Conservation (phyloP, 2,113 vertebrate genomes). For the Nesoenas mayeri region DNA sequence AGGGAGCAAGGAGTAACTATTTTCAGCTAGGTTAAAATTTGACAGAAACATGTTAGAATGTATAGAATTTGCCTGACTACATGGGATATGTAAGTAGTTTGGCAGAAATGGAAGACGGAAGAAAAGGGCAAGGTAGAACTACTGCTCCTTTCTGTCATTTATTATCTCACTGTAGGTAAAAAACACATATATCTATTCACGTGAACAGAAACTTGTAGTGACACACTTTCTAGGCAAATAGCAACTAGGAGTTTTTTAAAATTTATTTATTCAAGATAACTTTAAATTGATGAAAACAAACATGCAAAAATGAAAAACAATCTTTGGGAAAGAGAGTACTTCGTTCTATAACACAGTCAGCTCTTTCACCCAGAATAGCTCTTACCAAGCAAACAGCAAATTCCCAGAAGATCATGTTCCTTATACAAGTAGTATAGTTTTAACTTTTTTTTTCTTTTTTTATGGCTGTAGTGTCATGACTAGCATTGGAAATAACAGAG, state of each 20-base stretch:
- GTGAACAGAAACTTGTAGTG: not conserved
- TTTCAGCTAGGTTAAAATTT: not conserved
- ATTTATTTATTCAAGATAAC: not conserved
- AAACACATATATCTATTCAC: fast-evolving
- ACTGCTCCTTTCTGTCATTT: not conserved
- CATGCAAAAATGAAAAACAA: not conserved
- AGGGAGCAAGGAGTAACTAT: not conserved
- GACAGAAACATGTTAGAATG: not conserved
- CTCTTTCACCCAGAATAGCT: not conserved
- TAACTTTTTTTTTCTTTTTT: not conserved
- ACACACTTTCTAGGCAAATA: not conserved
- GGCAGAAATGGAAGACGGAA: not conserved
- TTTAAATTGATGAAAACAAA: not conserved
- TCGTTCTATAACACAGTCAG: not conserved
- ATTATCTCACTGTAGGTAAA: not conserved
- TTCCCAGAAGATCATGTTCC: not conserved
- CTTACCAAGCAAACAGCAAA: not conserved
- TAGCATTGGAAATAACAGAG: not conserved
- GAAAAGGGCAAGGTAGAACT: not conserved
- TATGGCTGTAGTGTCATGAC: not conserved
- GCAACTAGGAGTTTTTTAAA: not conserved
- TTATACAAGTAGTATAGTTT: not conserved
- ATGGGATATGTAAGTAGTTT: not conserved
- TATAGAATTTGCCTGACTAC: not conserved
- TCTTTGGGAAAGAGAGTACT: not conserved